Conservation (phyloP, 2,113 vertebrate species). For the Climacteris rufus region DNA sequence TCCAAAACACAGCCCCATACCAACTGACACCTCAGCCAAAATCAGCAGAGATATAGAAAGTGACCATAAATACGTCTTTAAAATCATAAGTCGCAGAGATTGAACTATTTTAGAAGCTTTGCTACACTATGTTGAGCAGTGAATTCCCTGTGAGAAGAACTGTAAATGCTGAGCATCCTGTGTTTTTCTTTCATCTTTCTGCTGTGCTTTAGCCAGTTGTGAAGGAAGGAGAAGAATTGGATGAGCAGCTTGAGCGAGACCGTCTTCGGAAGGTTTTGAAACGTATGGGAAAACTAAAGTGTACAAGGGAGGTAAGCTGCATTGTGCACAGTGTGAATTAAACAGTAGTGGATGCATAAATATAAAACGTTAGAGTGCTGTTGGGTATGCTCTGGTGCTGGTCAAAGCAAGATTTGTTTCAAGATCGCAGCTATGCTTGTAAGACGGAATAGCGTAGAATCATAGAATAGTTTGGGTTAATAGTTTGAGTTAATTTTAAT, state of each 20-base stretch:
- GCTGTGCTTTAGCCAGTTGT: slow-evolving; percentile 74
- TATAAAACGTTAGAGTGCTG: background rate
- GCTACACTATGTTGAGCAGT: background rate
- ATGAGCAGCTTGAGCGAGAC: slow-evolving; percentile 83
- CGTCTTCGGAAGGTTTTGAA: slow-evolving; percentile 89
- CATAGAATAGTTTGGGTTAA: background rate
- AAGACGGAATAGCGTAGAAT: background rate
- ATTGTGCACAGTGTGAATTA: too few relatives aligned
- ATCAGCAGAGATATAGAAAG: background rate
- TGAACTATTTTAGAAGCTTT: background rate
- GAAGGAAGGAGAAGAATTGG: slow-evolving; percentile 78
- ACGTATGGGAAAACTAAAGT: slow-evolving; percentile 88
- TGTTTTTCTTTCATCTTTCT: background rate
- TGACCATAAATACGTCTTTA: background rate
- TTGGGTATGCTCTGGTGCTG: background rate
- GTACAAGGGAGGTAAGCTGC: slow-evolving; percentile 81
- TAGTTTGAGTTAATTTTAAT: background rate
- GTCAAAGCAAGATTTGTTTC: background rate
- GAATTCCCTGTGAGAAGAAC: background rate
- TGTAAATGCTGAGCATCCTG: background rate
- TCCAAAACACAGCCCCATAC: background rate
- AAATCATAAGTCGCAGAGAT: background rate
- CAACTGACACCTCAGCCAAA: background rate
- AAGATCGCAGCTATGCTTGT: background rate
- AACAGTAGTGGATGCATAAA: background rate